Evolutionary conservation across 2,797 vertebrate genomes (phyloP), one percentile per base, ranked within the genome.

Genomic region (Aotus griseimembra): DNA sequence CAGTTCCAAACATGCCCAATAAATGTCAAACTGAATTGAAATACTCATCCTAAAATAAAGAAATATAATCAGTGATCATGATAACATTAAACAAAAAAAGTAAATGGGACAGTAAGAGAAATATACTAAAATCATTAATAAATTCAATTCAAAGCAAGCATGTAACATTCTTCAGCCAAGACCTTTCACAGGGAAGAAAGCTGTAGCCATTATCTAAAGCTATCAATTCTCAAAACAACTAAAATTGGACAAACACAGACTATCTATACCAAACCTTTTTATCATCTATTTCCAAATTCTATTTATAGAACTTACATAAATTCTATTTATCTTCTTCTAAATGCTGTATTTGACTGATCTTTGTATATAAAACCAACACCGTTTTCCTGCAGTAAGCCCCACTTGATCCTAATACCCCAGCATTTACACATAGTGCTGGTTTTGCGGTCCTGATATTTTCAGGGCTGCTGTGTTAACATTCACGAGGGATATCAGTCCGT

Each of bases 401-500:
- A 17, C 22, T n/a, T 89, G 70, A 76, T 3, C 14, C 0, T 6
- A 5, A 88, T 1, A 28, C 1, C 4, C 4, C 2, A 28, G 5
- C 14, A 11, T 48, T 39, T 22, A 33, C 7, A 26, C 3, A 19
- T 2, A 39, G 4, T 11, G 41, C 55, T 17, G 36, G n/a, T 20
- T 46, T 8, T 46, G 24, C 26, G 5, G 11, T 36, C 67, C 86
- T 50, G 1, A 6, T 28, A 44, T 5, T 30, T 33, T 33, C 39
- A 39, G 26, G 19, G 52, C 4, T 58, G 70, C 19, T 58, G n/a
- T 20, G n/a, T 36, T 33, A 6, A 17, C 10, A 13, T 11, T 10
- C 30, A 13, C 14, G 11, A 61, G 17, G 20, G 36, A 30, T 28
- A 1, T 7, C 13, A 5, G 11, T 19, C 19, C 15, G 4, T 30